Percentiles rank a stretch among this genome's conserved stretches.
Evolutionary conservation across 2,888 invertebrate genomes (phyloP).

Genomic region (Amaurobius ferox): DNA sequence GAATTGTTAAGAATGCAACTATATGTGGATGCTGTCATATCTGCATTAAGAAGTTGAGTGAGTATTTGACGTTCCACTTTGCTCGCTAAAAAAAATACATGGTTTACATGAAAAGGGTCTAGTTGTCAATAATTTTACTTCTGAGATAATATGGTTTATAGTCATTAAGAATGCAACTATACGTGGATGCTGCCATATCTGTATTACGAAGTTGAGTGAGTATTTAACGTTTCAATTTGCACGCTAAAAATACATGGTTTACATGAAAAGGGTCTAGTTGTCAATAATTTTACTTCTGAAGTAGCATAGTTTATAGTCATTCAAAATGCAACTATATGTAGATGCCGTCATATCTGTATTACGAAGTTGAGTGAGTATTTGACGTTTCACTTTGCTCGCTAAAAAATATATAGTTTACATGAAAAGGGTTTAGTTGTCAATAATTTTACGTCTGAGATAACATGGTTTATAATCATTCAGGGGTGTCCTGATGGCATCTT

Average conservation of each 20-base stretch:
- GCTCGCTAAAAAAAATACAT: too few relatives aligned
- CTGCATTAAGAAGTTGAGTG: constrained; percentile 72
- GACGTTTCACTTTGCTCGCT: too few relatives aligned
- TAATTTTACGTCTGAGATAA: too few relatives aligned
- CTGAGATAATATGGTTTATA: background rate
- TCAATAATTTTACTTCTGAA: too few relatives aligned
- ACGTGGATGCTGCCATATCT: constrained; percentile 74
- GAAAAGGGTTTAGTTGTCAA: too few relatives aligned
- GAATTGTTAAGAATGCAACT: constrained; percentile 65
- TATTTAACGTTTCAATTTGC: background rate
- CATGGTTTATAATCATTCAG: too few relatives aligned
- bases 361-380: constrained; percentile 61
- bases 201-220: constrained; percentile 71
- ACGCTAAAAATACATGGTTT: too few relatives aligned
- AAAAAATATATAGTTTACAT: too few relatives aligned
- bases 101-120: too few relatives aligned
- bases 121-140: too few relatives aligned
- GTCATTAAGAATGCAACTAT: constrained; percentile 65
- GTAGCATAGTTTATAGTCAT: background rate
- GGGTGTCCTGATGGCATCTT: too few relatives aligned
- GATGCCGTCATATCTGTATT: constrained; percentile 74
- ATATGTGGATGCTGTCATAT: constrained; percentile 74
- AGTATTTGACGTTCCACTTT: constrained; percentile 24
- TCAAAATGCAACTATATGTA: constrained; percentile 73
- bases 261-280: too few relatives aligned